Evolutionary conservation across 2,113 vertebrate species (phyloP), one percentile per base, ranked within the genome.

Genomic region (Dunckerocampus dactyliophorus): DNA sequence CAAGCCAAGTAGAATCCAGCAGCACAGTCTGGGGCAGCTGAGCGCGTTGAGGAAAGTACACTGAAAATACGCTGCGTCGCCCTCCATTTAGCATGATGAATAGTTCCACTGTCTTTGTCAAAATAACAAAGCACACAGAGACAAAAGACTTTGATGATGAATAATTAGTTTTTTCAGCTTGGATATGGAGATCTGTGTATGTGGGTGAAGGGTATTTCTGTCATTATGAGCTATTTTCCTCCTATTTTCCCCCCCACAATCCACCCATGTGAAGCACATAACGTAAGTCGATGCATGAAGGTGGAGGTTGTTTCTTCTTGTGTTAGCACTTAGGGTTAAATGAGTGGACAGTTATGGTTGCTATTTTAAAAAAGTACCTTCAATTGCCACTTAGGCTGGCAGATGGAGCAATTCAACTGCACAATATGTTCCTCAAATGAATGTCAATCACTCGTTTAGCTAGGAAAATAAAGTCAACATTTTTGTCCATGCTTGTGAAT

Each of bases 61-160:
- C 42, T 62, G 52, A 51, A 70, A 69, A 75, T 70, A 65, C 60
- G 57, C 39, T 12, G 47, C 20, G 55, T 71, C 65, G 72, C 63
- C 65, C 51, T 74, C 65, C 62, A 60, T 77, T 79, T 72, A 69
- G 16, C 1, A 63, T 85, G 85, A 89, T 89, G 63, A 83, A 87
- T 83, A 65, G 63, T 50, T 59, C 21, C 37, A 49, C 54, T 65
- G 24, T 31, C 50, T 75, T 78, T 82, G 80, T 82, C 78, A 84
- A 60, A 80, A 83, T 71, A 85, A 82, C 83, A 85, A 80, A 82
- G 76, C 75, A 56, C 11, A n/a, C 52, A 8, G n/a, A 71, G 63
- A 86, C 80, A 88, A 83, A 85, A 77, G 65, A 43, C 60, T 72
- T 21, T 79, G 81, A 82, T 81, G 70, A 80, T 83, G 84, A 89